These are phyloP conservation scores for Kryptolebias marmoratus DNA, from an alignment of 2,113 vertebrate species.

Conservation along the genomic window DNA sequence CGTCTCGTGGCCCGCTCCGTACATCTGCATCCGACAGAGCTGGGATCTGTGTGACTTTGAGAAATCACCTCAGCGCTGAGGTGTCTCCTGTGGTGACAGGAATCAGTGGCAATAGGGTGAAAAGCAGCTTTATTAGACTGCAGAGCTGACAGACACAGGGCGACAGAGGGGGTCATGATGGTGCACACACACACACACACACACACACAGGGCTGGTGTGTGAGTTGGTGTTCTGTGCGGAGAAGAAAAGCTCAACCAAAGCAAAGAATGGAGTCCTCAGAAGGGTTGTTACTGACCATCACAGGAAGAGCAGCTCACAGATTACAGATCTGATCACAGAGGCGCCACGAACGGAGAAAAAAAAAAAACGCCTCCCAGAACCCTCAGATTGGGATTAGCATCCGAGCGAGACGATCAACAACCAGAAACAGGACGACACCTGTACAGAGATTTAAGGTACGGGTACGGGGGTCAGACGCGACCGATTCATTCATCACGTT, in stretches of 20 bases:
- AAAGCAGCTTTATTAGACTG: slow-evolving; percentile 63
- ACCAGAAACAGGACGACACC: slow-evolving; percentile 36
- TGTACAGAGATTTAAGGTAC: slow-evolving; percentile 44
- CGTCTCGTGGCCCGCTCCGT: not conserved
- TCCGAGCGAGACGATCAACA: not conserved
- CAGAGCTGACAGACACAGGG: slow-evolving; percentile 38
- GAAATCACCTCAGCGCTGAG: slow-evolving; percentile 53
- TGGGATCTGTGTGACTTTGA: slow-evolving; percentile 58
- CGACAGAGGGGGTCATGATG: slow-evolving; percentile 33
- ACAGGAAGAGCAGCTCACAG: slow-evolving; percentile 7
- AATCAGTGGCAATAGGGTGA: slow-evolving; percentile 59
- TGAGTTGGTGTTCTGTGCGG: slow-evolving; percentile 1
- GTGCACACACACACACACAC: not conserved
- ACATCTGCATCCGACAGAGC: slow-evolving; percentile 22
- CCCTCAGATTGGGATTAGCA: slow-evolving; percentile 13
- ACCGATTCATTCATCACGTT: slow-evolving; percentile 61
- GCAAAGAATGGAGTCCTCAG: slow-evolving; percentile 33
- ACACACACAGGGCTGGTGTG: slow-evolving; percentile 13
- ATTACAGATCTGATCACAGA: slow-evolving; percentile 30
- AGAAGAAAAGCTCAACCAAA: slow-evolving; percentile 22
- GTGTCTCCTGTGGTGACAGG: slow-evolving; percentile 56
- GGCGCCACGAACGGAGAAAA: not conserved
- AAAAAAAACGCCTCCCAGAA: not conserved
- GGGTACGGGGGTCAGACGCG: slow-evolving; percentile 46
- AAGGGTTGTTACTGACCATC: slow-evolving; percentile 38